Evolutionary conservation across 2,113 vertebrate genomes (phyloP).

Genomic region (Elaphurus davidianus): DNA sequence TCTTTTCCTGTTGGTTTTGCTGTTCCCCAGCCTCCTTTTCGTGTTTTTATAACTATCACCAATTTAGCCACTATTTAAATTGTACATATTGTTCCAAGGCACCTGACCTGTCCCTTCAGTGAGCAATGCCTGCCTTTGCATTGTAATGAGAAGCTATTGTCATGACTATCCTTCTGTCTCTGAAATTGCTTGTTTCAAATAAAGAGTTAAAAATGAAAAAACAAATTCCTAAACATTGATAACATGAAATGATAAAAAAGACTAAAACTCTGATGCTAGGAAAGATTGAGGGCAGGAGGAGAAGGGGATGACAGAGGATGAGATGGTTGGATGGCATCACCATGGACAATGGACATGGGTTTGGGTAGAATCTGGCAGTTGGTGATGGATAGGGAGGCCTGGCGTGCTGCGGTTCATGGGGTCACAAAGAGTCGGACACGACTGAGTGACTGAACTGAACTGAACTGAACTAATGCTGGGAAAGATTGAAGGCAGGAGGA

Average conservation of each 20-base stretch:
- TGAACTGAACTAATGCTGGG: neutral
- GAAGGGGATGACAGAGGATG: neutral
- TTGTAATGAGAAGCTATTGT: slow-evolving; percentile 73
- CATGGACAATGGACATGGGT: neutral
- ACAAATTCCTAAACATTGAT: neutral
- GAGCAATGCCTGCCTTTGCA: slow-evolving; percentile 68
- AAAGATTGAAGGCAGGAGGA: too few species aligned
- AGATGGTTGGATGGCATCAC: neutral
- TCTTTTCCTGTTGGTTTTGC: slow-evolving; percentile 70
- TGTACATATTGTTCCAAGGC: slow-evolving; percentile 74
- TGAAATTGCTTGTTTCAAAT: slow-evolving; percentile 76
- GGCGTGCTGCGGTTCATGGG: neutral
- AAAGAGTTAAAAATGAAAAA: slow-evolving; percentile 68
- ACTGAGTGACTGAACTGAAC: neutral
- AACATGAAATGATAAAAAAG: neutral
- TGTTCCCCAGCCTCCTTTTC: slow-evolving; percentile 49
- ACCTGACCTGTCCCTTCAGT: slow-evolving; percentile 67
- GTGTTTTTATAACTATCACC: slow-evolving; percentile 73
- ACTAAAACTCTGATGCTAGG: neutral
- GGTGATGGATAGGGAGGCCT: neutral
- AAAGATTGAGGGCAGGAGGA: neutral
- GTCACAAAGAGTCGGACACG: rapidly evolving
- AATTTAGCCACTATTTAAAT: slow-evolving; percentile 76
- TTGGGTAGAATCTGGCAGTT: neutral
- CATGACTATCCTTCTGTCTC: slow-evolving; percentile 73